A percentile compares a stretch with the other conserved stretches of the same genome.
phyloP scores from a whole-genome alignment of 1,140 invertebrate species.

The Physella acuta region DNA sequence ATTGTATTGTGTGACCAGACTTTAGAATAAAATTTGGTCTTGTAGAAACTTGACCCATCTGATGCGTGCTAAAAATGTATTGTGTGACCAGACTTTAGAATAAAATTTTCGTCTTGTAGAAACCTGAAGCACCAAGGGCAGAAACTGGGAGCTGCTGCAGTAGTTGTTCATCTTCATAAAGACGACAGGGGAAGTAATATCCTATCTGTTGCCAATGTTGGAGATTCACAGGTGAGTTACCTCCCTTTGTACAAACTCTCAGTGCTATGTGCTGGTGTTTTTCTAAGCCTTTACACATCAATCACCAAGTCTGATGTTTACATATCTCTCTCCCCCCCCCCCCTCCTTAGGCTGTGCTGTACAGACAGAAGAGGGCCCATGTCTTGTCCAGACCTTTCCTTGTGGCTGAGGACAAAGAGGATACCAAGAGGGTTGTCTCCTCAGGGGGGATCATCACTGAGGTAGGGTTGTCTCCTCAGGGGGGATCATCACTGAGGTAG shows the following conservation, averaged over 20 bases:
- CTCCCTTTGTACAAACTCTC: neutral
- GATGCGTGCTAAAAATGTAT: too few relatives aligned
- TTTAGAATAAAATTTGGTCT: too few relatives aligned
- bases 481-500: too few relatives aligned
- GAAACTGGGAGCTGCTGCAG: conserved; percentile 54
- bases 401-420: conserved; percentile 44
- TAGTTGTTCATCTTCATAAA: conserved; percentile 46
- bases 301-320: too few relatives aligned
- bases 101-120: too few relatives aligned
- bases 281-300: too few relatives aligned
- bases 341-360: conserved; percentile 45
- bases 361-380: conserved; percentile 46
- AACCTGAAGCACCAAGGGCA: conserved; percentile 53
- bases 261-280: neutral
- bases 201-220: conserved; percentile 57
- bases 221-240: conserved; percentile 45
- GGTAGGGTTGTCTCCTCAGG: too few relatives aligned
- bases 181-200: conserved; percentile 34
- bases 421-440: conserved; percentile 51
- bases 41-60: too few relatives aligned
- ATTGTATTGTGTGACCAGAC: too few relatives aligned
- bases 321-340: too few relatives aligned
- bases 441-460: conserved; percentile 59
- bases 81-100: too few relatives aligned
- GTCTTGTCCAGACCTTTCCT: conserved; percentile 50